Evolutionary conservation across 2,113 vertebrate genomes (phyloP).

Genomic region (Callipepla californica): DNA sequence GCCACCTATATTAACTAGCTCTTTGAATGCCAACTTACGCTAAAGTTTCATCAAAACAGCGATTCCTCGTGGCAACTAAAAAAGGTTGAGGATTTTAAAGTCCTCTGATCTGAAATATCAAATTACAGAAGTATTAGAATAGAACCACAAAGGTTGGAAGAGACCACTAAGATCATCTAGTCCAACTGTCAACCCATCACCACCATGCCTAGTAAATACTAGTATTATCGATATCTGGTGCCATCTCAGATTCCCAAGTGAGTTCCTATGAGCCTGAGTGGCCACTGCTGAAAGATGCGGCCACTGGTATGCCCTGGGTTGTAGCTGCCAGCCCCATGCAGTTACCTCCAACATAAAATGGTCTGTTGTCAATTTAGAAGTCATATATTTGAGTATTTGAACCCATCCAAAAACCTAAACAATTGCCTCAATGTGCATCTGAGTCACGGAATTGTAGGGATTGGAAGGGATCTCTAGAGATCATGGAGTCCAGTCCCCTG

Average conservation of each 20-base stretch:
- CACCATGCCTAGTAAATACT: neutral
- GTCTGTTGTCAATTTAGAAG: neutral
- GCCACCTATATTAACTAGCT: neutral
- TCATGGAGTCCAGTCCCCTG: too few relatives aligned
- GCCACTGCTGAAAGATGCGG: neutral
- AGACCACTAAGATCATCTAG: too few relatives aligned
- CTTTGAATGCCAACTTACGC: constrained; percentile 18
- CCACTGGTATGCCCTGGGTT: neutral
- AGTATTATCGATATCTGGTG: neutral
- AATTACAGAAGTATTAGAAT: neutral
- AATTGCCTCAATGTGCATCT: neutral
- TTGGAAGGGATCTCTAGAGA: too few relatives aligned
- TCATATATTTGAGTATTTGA: constrained; percentile 7
- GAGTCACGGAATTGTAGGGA: neutral
- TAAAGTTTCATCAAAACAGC: constrained; percentile 50
- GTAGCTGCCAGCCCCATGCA: neutral
- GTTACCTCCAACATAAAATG: neutral
- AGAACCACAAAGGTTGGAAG: too few relatives aligned
- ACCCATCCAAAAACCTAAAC: neutral
- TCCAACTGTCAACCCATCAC: too few relatives aligned
- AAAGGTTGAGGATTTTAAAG: neutral
- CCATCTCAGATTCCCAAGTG: neutral
- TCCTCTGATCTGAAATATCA: neutral
- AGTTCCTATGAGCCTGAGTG: neutral
- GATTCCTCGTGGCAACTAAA: constrained; percentile 13